These are phyloP conservation scores for Carcharodon carcharias DNA, from an alignment of 2,797 vertebrate genomes.

Conservation along the genomic window DNA sequence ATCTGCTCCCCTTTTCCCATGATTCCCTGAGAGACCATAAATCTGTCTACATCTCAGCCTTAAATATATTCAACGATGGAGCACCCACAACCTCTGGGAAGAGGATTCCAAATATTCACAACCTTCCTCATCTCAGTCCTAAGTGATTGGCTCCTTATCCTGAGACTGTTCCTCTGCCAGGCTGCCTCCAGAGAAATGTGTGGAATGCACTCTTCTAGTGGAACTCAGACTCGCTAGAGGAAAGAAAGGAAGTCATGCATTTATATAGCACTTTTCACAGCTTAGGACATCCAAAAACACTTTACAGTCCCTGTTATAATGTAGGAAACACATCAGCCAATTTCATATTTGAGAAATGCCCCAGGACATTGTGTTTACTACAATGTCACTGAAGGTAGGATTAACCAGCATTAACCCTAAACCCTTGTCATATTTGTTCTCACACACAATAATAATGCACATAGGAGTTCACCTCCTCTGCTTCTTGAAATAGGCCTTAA, in stretches of 20 bases:
- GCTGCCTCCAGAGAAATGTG: background rate
- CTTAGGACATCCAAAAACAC: background rate
- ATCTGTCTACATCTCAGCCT: too few relatives aligned
- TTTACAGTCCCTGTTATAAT: background rate
- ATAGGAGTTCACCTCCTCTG: background rate
- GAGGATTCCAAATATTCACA: too few relatives aligned
- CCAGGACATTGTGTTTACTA: background rate
- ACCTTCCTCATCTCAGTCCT: too few relatives aligned
- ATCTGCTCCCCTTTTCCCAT: too few relatives aligned
- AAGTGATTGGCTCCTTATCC: background rate
- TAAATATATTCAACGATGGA: too few relatives aligned
- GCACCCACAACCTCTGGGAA: too few relatives aligned
- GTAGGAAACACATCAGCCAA: background rate
- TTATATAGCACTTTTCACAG: background rate
- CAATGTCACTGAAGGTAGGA: background rate
- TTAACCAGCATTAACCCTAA: background rate
- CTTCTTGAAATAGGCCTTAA: background rate
- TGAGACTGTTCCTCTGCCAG: background rate
- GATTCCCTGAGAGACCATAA: too few relatives aligned
- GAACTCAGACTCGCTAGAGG: background rate
- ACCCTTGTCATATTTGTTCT: background rate
- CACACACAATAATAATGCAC: background rate
- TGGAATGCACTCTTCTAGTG: background rate
- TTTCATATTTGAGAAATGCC: background rate
- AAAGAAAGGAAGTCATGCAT: background rate